These are phyloP conservation scores for Urocolius indicus DNA, from an alignment of 2,113 vertebrate species.

Conservation along the genomic window DNA sequence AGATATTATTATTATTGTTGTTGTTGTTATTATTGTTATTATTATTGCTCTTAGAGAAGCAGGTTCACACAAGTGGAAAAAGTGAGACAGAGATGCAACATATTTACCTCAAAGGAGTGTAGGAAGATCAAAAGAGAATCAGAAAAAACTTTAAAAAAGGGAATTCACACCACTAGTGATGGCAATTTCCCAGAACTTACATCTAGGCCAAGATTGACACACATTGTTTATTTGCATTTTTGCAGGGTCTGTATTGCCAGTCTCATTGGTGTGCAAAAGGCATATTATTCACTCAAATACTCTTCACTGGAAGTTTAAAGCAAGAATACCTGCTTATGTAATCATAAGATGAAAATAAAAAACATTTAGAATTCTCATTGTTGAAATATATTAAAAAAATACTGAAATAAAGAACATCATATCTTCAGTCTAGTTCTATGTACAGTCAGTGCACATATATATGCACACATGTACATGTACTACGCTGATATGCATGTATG, in stretches of 20 bases:
- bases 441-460: background rate
- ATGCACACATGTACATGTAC: too few relatives aligned
- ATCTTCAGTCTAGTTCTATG: background rate
- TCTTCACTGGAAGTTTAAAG: background rate
- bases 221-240: background rate
- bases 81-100: background rate
- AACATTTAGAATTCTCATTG: background rate
- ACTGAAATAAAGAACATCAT: background rate
- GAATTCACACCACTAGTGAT: background rate
- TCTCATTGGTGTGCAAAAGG: background rate
- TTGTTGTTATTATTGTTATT: background rate
- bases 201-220: background rate
- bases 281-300: background rate
- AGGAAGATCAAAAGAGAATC: background rate
- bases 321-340: background rate
- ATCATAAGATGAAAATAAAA: background rate
- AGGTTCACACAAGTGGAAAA: background rate
- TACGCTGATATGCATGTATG: too few relatives aligned
- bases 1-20: background rate
- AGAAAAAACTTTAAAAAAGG: background rate
- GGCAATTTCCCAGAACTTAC: background rate
- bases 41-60: background rate
- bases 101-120: background rate
- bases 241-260: accelerated
- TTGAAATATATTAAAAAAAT: background rate